These are phyloP conservation scores for Iphiclides podalirius DNA, from an alignment of 2,888 invertebrate genomes.

Conservation along the genomic window DNA sequence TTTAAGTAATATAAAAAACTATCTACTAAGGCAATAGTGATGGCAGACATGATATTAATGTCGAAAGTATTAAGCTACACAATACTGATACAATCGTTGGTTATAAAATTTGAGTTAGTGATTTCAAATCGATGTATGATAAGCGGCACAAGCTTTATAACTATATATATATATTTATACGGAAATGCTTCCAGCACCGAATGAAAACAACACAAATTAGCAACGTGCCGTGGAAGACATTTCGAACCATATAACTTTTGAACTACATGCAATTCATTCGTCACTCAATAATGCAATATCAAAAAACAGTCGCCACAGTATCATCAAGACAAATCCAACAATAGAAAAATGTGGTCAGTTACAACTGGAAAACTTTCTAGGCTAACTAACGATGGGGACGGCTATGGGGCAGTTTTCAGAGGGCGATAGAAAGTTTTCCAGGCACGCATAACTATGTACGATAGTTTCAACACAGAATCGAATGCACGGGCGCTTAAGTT, in stretches of 20 bases:
- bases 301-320: constrained; percentile 43
- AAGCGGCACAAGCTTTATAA: constrained; percentile 68
- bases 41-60: constrained; percentile 71
- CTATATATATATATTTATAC: constrained; percentile 44
- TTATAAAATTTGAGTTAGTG: constrained; percentile 42
- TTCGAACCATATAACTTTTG: constrained; percentile 41
- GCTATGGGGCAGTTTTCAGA: constrained; percentile 48
- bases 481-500: constrained; percentile 77
- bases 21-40: constrained; percentile 77
- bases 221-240: constrained; percentile 72
- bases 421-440: constrained; percentile 71
- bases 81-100: constrained; percentile 55
- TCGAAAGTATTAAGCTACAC: constrained; percentile 57
- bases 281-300: constrained; percentile 32
- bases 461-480: constrained; percentile 47
- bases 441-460: constrained; percentile 47
- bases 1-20: constrained; percentile 48
- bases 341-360: constrained; percentile 38
- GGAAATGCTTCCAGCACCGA: constrained; percentile 64
- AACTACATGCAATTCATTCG: constrained; percentile 33
- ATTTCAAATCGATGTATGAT: constrained; percentile 55
- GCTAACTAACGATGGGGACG: constrained; percentile 50
- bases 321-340: constrained; percentile 46
- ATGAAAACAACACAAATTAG: constrained; percentile 48
- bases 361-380: constrained; percentile 72